Conservation (phyloP, 2,888 invertebrate genomes). For the Limnephilus marmoratus region DNA sequence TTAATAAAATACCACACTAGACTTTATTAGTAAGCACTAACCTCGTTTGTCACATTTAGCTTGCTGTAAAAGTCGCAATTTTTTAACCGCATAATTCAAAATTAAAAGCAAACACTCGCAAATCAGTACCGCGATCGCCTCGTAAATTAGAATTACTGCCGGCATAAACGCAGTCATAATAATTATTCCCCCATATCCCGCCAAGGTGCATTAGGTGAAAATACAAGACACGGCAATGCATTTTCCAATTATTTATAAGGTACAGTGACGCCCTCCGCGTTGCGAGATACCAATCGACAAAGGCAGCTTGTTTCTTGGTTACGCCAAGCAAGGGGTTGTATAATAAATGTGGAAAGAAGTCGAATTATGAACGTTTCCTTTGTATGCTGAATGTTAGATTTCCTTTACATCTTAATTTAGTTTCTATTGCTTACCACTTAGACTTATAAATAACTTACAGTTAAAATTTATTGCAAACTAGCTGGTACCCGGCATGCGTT, state of each 20-base stretch:
- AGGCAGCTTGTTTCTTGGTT: background rate
- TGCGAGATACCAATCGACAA: conserved; percentile 32
- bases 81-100: background rate
- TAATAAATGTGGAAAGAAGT: background rate
- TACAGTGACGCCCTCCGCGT: conserved; percentile 35
- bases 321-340: background rate
- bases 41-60: too few species aligned
- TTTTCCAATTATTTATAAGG: conserved; percentile 50
- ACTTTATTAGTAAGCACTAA: too few species aligned
- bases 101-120: background rate
- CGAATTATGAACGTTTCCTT: background rate
- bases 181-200: conserved; percentile 12
- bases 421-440: too few species aligned
- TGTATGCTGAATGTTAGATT: too few species aligned
- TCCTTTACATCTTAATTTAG: too few species aligned
- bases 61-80: too few species aligned
- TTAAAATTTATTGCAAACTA: too few species aligned
- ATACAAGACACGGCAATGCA: conserved; percentile 55
- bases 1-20: too few species aligned
- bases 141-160: background rate
- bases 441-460: too few species aligned
- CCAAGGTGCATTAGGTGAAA: conserved; percentile 37
- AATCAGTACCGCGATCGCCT: background rate
- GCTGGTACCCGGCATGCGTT: too few species aligned
- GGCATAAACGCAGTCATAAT: conserved; percentile 21